Evolutionary conservation across 2,797 vertebrate species (phyloP), one percentile per base, ranked within the genome.

Genomic region (Brachymystax lenok): DNA sequence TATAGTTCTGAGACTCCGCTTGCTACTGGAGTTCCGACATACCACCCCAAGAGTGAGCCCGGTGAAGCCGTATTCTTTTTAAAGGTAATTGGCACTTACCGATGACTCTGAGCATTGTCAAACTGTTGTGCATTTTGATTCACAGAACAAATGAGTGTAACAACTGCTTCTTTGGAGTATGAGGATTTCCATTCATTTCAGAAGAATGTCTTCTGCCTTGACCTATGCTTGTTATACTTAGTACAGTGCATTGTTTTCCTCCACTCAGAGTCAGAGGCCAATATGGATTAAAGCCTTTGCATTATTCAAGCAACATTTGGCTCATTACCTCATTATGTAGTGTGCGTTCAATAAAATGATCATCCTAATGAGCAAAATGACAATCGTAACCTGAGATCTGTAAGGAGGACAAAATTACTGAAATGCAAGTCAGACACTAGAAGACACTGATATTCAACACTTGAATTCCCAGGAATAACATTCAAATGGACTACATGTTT

Each of bases 11-110:
- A 77, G 79, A 83, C 27, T 87, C 72, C 73, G 8, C 80, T 71
- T 80, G 77, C 76, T 73, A 56, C 66, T 66, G 21, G 30, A 27
- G 59, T n/a, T 67, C 61, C 66, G 63, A 68, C 75, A 40, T 68
- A 67, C 74, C 19, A 54, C 71, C 70, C 14, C 73, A 66, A 76
- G 75, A 54, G 35, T 46, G 67, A 51, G 63, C 69, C 76, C 74
- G 52, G 59, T 78, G 71, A 79, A 71, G 69, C 71, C 72, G 35
- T 33, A 51, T 52, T 54, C 56, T 66, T 73, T 78, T 54, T 74
- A 10, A 63, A 71, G 71, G 40, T 76, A 70, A 83, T 80, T 83
- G 75, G 69, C 63, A 63, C 76, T 72, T 78, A 71, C 69, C 77
- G 54, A 61, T 59, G 50, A 68, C 59, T 16, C 63, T 46, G 50